These are phyloP conservation scores for Tineola bisselliella DNA, from an alignment of 2,888 invertebrate species.

Conservation along the genomic window DNA sequence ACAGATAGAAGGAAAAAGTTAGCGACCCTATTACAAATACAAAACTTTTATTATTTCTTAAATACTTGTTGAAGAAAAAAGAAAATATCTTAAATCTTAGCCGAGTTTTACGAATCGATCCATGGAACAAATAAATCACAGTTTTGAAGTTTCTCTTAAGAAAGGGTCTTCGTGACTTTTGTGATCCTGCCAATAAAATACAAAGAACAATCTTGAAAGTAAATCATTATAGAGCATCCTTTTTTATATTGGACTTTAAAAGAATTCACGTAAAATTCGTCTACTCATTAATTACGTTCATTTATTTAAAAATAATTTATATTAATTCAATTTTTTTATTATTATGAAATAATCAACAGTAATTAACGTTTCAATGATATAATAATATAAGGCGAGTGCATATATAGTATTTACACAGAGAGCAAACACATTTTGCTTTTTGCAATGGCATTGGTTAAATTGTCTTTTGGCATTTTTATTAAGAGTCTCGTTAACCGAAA, in stretches of 20 bases:
- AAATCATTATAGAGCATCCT: constrained; percentile 8
- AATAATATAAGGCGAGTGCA: no score
- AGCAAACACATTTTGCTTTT: no score
- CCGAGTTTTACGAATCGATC: neutral
- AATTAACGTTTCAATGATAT: no score
- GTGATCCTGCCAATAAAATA: constrained; percentile 12
- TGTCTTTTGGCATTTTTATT: neutral
- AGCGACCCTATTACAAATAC: neutral
- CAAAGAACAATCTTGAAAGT: constrained; percentile 3
- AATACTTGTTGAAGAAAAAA: constrained; percentile 7
- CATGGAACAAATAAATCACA: constrained; percentile 10
- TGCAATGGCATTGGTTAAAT: neutral
- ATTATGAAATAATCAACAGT: no score
- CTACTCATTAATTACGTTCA: no score
- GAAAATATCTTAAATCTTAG: constrained; percentile 6
- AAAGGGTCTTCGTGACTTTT: constrained; percentile 10
- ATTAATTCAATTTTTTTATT: no score
- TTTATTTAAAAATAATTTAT: no score
- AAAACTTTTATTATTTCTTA: constrained; percentile 4
- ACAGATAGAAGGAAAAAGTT: neutral
- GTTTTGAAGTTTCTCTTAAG: constrained; percentile 1
- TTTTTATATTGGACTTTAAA: neutral
- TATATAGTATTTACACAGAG: no score
- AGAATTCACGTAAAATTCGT: neutral
- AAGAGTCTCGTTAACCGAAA: constrained; percentile 8